Evolutionary conservation across 2,888 invertebrate genomes (phyloP).

Genomic region (Norana najaformis): DNA sequence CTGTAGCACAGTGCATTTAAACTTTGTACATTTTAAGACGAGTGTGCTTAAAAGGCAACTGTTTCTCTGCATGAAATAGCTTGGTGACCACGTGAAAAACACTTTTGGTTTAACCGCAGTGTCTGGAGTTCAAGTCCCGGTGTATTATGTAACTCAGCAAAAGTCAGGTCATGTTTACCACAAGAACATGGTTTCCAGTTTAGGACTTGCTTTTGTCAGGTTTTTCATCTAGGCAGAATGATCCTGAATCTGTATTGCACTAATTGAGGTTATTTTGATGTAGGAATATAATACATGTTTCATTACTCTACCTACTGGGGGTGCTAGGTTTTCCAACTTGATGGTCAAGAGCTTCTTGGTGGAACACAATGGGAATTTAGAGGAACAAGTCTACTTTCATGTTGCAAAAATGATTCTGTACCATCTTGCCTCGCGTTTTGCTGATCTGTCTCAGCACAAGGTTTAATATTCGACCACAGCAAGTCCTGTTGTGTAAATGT

Average conservation of each 20-base stretch:
- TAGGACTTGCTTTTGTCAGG: neutral
- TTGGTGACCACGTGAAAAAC: neutral
- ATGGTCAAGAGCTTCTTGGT: too few relatives aligned
- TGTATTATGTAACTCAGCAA: neutral
- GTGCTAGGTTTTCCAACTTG: neutral
- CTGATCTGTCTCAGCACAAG: too few relatives aligned
- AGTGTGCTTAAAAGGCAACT: neutral
- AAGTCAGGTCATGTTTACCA: neutral
- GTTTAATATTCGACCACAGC: neutral
- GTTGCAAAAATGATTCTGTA: neutral
- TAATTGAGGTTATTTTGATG: neutral
- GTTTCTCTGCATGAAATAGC: neutral
- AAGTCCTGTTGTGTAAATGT: too few relatives aligned
- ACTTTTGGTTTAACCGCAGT: neutral
- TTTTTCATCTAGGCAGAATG: neutral
- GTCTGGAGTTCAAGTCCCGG: constrained; percentile 1
- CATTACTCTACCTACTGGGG: neutral
- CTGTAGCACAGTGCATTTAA: neutral
- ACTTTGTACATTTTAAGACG: too few relatives aligned
- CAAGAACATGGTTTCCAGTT: neutral
- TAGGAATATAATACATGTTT: neutral
- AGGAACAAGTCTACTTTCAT: neutral
- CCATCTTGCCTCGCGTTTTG: too few relatives aligned
- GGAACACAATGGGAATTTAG: neutral
- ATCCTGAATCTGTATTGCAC: neutral